These are phyloP conservation scores for Nomada lathburiana DNA, from an alignment of 2,888 invertebrate genomes.

Conservation along the genomic window DNA sequence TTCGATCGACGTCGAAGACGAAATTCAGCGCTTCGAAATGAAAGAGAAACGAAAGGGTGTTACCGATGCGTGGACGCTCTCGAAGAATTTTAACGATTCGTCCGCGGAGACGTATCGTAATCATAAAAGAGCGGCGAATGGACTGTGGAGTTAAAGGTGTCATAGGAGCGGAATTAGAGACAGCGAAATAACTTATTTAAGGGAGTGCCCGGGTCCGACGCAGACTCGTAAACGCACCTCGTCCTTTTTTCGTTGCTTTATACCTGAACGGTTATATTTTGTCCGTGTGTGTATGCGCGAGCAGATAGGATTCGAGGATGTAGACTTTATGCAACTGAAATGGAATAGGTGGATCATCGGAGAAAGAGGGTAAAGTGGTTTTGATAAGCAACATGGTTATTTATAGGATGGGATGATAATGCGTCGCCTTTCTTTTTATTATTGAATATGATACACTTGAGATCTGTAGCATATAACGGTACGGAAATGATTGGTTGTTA, in stretches of 20 bases:
- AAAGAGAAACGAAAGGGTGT: slow-evolving; percentile 2
- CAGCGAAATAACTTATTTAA: slow-evolving; percentile 67
- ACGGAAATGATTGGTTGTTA: too few species aligned
- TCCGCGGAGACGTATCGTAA: slow-evolving; percentile 39
- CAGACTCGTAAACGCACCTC: slow-evolving; percentile 32
- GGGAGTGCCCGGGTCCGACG: slow-evolving; percentile 28
- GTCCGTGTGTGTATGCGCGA: neutral
- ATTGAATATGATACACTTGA: neutral
- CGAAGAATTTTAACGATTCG: slow-evolving; percentile 42
- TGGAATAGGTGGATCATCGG: neutral
- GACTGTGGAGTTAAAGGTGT: slow-evolving; percentile 40
- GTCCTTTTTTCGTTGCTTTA: slow-evolving; percentile 3
- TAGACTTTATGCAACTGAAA: neutral
- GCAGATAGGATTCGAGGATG: neutral
- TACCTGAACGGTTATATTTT: slow-evolving; percentile 27
- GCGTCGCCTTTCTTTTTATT: neutral
- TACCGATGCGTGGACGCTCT: neutral
- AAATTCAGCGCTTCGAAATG: neutral
- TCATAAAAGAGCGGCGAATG: slow-evolving; percentile 56
- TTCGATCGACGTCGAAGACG: neutral
- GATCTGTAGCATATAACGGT: too few species aligned
- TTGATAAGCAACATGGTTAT: neutral
- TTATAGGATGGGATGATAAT: neutral
- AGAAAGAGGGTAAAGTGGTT: neutral
- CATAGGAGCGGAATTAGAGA: slow-evolving; percentile 47